Conservation (phyloP, 2,113 vertebrate species). For the Apodemus sylvaticus region DNA sequence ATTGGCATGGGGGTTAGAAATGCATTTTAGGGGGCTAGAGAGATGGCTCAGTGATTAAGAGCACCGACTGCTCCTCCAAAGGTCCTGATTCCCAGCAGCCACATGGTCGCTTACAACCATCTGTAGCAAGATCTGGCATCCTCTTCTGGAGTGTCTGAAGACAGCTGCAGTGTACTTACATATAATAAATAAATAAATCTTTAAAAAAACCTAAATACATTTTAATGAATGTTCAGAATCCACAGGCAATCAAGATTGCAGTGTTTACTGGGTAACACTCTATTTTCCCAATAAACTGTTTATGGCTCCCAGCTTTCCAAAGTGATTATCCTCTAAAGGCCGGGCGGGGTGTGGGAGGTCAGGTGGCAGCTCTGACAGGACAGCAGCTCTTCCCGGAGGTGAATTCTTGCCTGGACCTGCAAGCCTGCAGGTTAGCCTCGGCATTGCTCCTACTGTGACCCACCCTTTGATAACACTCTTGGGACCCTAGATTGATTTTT, state of each 20-base stretch:
- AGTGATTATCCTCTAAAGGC: neutral
- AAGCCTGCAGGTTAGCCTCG: no score
- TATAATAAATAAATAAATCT: no score
- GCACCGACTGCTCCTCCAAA: no score
- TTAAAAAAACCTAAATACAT: no score
- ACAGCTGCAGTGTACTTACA: no score
- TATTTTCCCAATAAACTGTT: neutral
- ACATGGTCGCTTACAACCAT: no score
- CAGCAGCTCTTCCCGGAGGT: accelerated
- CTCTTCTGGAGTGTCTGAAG: no score
- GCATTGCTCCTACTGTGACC: neutral
- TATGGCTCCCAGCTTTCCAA: neutral
- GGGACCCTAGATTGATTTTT: neutral
- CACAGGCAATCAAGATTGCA: neutral
- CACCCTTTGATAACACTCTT: neutral
- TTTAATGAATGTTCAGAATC: neutral
- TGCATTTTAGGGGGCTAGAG: neutral
- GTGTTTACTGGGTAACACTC: neutral
- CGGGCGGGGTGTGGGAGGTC: neutral
- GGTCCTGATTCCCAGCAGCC: no score
- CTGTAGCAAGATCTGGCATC: no score
- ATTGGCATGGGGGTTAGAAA: neutral
- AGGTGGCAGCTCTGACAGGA: neutral
- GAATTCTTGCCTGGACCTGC: neutral
- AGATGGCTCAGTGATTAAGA: no score